Conservation (phyloP, 2,888 invertebrate genomes). For the Margaritifera margaritifera region DNA sequence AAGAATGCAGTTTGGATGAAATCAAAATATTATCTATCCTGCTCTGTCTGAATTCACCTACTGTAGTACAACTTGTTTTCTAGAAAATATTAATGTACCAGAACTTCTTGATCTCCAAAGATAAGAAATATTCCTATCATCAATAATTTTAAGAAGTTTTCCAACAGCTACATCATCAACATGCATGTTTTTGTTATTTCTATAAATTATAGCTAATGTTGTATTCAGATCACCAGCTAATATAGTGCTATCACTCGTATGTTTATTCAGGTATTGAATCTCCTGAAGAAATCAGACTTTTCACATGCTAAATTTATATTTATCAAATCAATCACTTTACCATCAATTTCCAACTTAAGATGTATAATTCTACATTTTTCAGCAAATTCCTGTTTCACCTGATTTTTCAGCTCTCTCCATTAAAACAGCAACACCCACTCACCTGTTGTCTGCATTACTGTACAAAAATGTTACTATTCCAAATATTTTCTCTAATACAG, state of each 20-base stretch:
- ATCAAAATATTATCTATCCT: no score
- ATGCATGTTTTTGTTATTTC: not conserved
- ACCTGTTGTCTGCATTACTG: not conserved
- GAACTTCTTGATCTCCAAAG: no score
- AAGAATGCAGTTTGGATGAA: not conserved
- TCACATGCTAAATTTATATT: no score
- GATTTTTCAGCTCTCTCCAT: not conserved
- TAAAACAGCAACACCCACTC: not conserved
- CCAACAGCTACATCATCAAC: not conserved
- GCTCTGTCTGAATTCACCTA: no score
- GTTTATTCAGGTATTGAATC: no score
- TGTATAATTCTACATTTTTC: no score
- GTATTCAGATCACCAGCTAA: constrained; percentile 1
- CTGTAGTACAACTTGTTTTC: not conserved
- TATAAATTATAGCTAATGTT: not conserved
- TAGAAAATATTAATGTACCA: no score
- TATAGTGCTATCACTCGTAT: not conserved
- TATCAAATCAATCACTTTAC: no score
- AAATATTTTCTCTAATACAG: not conserved
- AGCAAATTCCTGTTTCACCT: no score
- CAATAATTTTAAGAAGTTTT: no score
- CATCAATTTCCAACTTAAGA: no score
- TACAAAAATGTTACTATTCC: not conserved
- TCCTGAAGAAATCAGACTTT: no score
- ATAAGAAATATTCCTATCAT: not conserved